Evolutionary conservation across 2,888 invertebrate genomes (phyloP).

Genomic region (Ophioninae sp.): DNA sequence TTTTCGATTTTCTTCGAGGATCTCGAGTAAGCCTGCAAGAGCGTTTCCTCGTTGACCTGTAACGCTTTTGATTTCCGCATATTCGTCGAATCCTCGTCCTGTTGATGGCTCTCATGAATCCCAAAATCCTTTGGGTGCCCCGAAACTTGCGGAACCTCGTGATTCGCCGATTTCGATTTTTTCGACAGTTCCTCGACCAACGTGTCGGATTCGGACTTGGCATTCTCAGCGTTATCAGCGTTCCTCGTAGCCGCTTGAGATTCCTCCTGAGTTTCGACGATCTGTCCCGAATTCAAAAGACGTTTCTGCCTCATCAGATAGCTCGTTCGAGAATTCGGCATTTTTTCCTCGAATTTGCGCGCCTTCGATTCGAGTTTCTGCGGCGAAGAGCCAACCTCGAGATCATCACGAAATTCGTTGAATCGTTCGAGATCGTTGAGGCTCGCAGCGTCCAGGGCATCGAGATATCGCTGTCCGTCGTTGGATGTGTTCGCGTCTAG

Average conservation of each 20-base stretch:
- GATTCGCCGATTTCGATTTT: constrained; percentile 68
- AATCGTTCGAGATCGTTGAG: constrained; percentile 47
- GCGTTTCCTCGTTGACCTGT: constrained; percentile 69
- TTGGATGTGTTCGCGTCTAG: constrained; percentile 50
- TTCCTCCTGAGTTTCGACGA: constrained; percentile 43
- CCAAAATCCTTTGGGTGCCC: constrained; percentile 33
- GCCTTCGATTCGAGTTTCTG: constrained; percentile 75
- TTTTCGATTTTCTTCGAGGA: constrained; percentile 70
- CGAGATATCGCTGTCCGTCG: constrained; percentile 59
- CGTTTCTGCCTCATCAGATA: constrained; percentile 38
- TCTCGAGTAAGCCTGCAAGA: constrained; percentile 58
- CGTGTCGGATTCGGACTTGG: constrained; percentile 76
- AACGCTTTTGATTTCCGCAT: constrained; percentile 68
- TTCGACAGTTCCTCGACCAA: constrained; percentile 77
- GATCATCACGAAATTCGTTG: constrained; percentile 26
- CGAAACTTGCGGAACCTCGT: constrained; percentile 18
- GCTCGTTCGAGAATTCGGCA: constrained; percentile 71
- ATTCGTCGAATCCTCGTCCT: constrained; percentile 59
- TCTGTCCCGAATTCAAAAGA: constrained; percentile 30
- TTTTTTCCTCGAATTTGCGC: constrained; percentile 79
- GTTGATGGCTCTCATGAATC: constrained; percentile 21
- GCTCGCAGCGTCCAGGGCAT: constrained; percentile 65
- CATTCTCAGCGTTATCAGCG: constrained; percentile 65
- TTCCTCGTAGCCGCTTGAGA: constrained; percentile 18
- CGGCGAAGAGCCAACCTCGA: constrained; percentile 51